Percentiles rank a stretch among this genome's conserved stretches.
phyloP scores from a whole-genome alignment of 2,797 vertebrate genomes.

The Petrocephalus sullivani region DNA sequence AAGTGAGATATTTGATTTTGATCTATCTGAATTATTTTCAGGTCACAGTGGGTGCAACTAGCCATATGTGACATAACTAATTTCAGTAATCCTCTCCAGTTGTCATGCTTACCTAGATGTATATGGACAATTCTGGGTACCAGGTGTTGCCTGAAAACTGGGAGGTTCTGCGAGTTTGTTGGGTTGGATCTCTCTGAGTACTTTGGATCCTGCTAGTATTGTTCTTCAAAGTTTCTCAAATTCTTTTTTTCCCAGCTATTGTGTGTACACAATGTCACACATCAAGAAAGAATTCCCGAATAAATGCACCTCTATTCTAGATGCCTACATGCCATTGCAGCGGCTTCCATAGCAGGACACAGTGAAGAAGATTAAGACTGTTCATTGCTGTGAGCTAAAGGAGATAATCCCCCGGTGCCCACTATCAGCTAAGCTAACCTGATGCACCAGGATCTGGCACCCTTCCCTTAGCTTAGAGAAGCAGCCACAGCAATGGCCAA shows the following conservation, averaged over 20 bases:
- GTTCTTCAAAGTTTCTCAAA: neutral
- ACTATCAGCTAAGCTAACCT: neutral
- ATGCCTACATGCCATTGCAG: neutral
- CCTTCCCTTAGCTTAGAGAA: neutral
- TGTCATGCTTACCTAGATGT: neutral
- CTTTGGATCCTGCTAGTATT: neutral
- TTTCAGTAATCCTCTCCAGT: neutral
- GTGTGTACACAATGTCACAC: neutral
- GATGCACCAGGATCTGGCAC: neutral
- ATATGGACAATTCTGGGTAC: neutral
- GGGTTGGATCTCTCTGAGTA: neutral
- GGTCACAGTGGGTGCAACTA: neutral
- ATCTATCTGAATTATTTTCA: neutral
- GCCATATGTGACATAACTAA: neutral
- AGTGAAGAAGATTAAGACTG: neutral
- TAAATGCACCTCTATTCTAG: neutral
- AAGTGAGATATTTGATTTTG: neutral
- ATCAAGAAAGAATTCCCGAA: neutral
- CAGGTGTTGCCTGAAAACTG: neutral
- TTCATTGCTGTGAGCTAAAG: conserved; percentile 8
- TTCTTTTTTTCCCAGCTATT: neutral
- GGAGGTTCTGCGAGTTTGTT: neutral
- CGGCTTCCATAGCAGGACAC: neutral
- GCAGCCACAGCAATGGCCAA: neutral
- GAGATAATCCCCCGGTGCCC: neutral